Percentiles rank a stretch among this genome's conserved stretches.
These are phyloP conservation scores for Hypercompe scribonia DNA, from an alignment of 2,888 invertebrate genomes.

Conservation along the genomic window DNA sequence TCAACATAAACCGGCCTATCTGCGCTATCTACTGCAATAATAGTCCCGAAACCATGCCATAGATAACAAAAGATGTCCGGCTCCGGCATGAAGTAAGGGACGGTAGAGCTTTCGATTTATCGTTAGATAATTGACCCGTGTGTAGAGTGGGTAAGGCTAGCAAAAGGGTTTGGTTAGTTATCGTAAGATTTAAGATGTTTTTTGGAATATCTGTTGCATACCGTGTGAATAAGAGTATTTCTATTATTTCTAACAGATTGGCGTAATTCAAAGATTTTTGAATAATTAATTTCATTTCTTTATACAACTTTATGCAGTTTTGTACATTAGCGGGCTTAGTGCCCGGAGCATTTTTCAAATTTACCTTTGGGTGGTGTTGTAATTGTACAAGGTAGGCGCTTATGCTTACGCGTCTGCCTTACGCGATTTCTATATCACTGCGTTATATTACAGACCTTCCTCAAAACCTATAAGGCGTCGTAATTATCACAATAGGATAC, in stretches of 20 bases:
- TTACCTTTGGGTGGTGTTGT: too few relatives aligned
- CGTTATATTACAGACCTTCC: too few relatives aligned
- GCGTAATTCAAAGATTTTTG: background rate
- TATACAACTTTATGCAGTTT: too few relatives aligned
- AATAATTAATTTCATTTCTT: background rate
- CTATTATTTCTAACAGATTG: background rate
- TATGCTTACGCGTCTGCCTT: too few relatives aligned
- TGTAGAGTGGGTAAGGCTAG: background rate
- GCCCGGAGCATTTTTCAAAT: too few relatives aligned
- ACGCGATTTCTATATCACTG: too few relatives aligned
- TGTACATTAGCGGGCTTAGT: too few relatives aligned
- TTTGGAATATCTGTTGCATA: background rate
- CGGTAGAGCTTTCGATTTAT: slow-evolving; percentile 5
- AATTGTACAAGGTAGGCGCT: too few relatives aligned
- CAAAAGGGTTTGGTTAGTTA: background rate
- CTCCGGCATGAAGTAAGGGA: slow-evolving; percentile 30
- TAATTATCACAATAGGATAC: too few relatives aligned
- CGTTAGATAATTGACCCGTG: slow-evolving; percentile 30
- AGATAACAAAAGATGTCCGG: slow-evolving; percentile 47
- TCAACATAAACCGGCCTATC: slow-evolving; percentile 32
- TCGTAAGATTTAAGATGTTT: background rate
- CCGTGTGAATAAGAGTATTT: background rate
- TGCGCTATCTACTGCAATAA: slow-evolving; percentile 43
- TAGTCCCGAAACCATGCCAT: slow-evolving; percentile 38
- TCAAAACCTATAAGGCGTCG: too few relatives aligned